Evolutionary conservation across 1,140 invertebrate genomes (phyloP), one percentile per base, ranked within the genome.

Genomic region (Calliopsis andreniformis): DNA sequence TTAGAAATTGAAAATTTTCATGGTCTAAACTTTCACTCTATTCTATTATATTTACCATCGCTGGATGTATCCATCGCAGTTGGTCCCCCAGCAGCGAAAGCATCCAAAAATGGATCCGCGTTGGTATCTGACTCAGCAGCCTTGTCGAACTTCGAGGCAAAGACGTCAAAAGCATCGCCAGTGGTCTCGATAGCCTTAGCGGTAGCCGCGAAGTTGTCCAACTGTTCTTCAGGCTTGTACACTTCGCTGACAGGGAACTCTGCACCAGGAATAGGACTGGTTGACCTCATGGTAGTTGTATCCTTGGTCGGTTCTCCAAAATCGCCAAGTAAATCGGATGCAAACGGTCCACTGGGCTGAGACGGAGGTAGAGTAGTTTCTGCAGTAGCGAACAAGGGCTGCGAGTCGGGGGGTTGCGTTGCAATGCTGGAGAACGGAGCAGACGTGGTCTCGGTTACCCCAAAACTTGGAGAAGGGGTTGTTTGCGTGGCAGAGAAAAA

Each of bases 131-230:
- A 87, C 86, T 95, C 93, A 12, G 93, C 94, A 4, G 93, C 94
- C 53, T 93, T 95, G 61, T 97, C 96, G 83, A 98, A 98, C 89
- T 97, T 97, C 1, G 96, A 95, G 3, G 96, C 95, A 84, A 98
- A 98, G 1, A 96, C 96, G 89, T 97, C 97, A 72, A 96, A 96
- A 20, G 94, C 94, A 77, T 96, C 95, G 2, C 91, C 90, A 0
- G 87, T 81, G 5, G 42, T 53, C 91, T 93, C 76, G 82, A 92
- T 80, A 84, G 91, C 68, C 89, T 92, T 84, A 75, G 92, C 85
- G 86, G 93, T 82, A 32, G 78, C 83, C 0, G 86, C 77, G 16
- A 91, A 88, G 42, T 83, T 82, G 39, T 90, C 86, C n/a, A 90
- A 49, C 14, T 86, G 59, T 3, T 87, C 82, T 7, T 86, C 82